phyloP scores from a whole-genome alignment of 2,113 vertebrate species.

The Elephantulus edwardii region DNA sequence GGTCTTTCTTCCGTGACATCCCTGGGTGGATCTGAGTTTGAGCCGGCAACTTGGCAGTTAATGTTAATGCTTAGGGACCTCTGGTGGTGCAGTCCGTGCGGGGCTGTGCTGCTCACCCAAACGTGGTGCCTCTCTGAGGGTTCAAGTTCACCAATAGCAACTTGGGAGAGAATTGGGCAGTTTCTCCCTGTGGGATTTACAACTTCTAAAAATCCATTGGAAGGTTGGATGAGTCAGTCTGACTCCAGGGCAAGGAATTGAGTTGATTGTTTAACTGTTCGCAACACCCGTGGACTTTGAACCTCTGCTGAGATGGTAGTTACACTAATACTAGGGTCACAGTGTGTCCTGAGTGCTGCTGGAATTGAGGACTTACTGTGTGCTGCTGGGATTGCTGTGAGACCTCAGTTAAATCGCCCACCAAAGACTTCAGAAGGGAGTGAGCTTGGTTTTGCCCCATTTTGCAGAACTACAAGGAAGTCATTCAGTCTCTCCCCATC shows the following conservation, averaged over 20 bases:
- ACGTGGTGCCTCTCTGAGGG: too few species aligned
- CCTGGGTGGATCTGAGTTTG: not conserved
- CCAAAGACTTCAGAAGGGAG: not conserved
- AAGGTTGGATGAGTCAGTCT: too few species aligned
- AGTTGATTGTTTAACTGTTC: not conserved
- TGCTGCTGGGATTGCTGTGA: not conserved
- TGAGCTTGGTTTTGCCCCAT: fast-evolving
- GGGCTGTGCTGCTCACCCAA: too few species aligned
- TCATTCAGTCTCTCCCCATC: not conserved
- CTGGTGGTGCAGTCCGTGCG: too few species aligned
- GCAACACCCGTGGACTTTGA: not conserved
- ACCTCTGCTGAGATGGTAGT: not conserved
- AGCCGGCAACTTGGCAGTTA: not conserved
- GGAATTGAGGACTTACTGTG: not conserved
- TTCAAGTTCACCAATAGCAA: too few species aligned
- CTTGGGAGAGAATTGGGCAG: too few species aligned
- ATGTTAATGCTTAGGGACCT: too few species aligned
- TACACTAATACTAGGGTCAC: not conserved
- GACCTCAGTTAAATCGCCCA: not conserved
- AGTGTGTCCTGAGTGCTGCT: fast-evolving
- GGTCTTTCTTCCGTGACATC: not conserved
- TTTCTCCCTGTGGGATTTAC: too few species aligned
- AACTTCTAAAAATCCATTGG: too few species aligned
- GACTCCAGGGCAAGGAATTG: too few species aligned
- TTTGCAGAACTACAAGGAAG: not conserved